These are phyloP conservation scores for Discoglossus pictus DNA, from an alignment of 2,797 vertebrate species.

Conservation along the genomic window DNA sequence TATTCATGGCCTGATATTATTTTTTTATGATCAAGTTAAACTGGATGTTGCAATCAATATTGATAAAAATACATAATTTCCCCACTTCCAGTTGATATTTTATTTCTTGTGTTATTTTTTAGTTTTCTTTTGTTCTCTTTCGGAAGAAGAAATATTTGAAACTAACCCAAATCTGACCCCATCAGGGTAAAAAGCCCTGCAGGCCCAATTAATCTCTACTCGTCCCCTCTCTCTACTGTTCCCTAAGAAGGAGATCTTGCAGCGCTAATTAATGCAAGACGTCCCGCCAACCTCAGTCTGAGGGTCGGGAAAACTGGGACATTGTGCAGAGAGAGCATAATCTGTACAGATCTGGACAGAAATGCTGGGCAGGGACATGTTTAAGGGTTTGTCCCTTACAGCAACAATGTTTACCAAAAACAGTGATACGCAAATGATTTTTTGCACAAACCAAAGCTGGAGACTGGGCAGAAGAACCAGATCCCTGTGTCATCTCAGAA, in stretches of 20 bases:
- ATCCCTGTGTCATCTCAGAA: not conserved
- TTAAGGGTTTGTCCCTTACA: too few relatives aligned
- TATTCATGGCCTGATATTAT: too few relatives aligned
- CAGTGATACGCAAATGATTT: too few relatives aligned
- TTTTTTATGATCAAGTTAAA: too few relatives aligned
- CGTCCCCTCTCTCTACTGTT: constrained; percentile 18
- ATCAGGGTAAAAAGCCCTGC: not conserved
- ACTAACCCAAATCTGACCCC: constrained; percentile 33
- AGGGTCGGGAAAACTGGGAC: constrained; percentile 21
- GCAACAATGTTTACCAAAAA: too few relatives aligned
- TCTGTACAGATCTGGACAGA: not conserved
- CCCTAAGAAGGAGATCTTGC: constrained; percentile 34
- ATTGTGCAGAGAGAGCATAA: not conserved
- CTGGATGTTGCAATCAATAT: too few relatives aligned
- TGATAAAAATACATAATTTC: too few relatives aligned
- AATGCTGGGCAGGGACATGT: constrained; percentile 19
- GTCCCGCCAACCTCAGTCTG: constrained; percentile 17
- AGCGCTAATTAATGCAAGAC: constrained; percentile 27
- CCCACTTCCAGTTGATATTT: too few relatives aligned
- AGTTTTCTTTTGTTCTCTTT: constrained; percentile 14
- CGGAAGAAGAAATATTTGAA: constrained; percentile 18
- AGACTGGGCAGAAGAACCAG: constrained; percentile 1
- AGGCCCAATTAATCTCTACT: constrained; percentile 25
- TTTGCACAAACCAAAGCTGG: too few relatives aligned
- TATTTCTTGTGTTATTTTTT: constrained; percentile 7